A percentile compares a stretch with the other conserved stretches of the same genome.
Conservation (phyloP, 2,888 invertebrate genomes). For the Diadegma fenestrale region DNA sequence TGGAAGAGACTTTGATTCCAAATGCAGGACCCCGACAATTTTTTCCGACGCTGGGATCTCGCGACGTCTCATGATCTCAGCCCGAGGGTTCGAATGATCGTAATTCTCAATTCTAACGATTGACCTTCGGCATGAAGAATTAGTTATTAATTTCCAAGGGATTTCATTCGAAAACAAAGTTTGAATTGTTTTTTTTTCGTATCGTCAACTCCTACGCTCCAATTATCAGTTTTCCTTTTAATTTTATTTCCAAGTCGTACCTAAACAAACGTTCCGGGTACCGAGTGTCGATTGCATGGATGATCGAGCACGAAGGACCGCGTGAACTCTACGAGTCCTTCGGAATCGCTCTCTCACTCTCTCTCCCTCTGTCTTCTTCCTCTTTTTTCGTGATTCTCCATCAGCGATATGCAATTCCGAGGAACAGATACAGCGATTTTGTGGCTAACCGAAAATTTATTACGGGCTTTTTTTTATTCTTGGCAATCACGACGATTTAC, state of each 20-base stretch:
- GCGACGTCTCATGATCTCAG: no score
- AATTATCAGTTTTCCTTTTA: slow-evolving; percentile 45
- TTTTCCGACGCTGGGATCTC: no score
- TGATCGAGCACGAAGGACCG: slow-evolving; percentile 64
- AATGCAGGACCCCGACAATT: no score
- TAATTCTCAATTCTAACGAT: background rate
- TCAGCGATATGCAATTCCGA: background rate
- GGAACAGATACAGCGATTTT: slow-evolving; percentile 10
- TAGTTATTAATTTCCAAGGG: background rate
- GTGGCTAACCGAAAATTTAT: slow-evolving; percentile 61
- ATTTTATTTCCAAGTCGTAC: slow-evolving; percentile 1
- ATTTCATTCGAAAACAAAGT: slow-evolving; percentile 10
- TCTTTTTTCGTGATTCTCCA: background rate
- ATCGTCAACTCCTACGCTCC: slow-evolving; percentile 46
- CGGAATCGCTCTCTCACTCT: slow-evolving; percentile 42
- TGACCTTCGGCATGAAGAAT: slow-evolving; percentile 31
- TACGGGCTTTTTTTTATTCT: slow-evolving; percentile 7
- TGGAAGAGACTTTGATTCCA: background rate
- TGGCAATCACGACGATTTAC: slow-evolving; percentile 41
- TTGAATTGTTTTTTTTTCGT: slow-evolving; percentile 27
- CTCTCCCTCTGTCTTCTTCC: background rate
- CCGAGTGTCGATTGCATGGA: slow-evolving; percentile 47
- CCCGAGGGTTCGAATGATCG: no score
- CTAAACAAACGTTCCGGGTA: slow-evolving; percentile 43
- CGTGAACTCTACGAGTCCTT: slow-evolving; percentile 30